Evolutionary conservation across 1,140 invertebrate species (phyloP).

Genomic region (Aphaenogaster floridana): DNA sequence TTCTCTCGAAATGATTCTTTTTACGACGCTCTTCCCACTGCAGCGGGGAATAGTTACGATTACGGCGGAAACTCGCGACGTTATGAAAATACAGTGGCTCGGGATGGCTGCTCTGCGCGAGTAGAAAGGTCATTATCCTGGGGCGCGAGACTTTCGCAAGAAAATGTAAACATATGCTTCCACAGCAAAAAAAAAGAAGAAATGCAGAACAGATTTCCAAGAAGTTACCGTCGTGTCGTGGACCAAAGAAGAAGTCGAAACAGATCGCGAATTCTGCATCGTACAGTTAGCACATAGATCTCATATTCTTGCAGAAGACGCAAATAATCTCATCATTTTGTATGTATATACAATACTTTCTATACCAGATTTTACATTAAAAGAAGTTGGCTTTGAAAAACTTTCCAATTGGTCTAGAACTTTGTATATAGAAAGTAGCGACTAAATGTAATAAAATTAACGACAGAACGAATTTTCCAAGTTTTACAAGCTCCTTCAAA

Average conservation of each 20-base stretch:
- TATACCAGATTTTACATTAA: background rate
- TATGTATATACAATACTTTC: background rate
- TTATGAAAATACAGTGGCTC: slow-evolving; percentile 63
- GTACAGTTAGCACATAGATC: background rate
- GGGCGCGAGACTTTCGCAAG: slow-evolving; percentile 34
- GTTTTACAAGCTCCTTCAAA: slow-evolving; percentile 3
- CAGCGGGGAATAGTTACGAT: slow-evolving; percentile 53
- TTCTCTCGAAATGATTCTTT: slow-evolving; percentile 66
- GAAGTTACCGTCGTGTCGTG: background rate
- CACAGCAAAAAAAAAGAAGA: background rate
- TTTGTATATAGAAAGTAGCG: background rate
- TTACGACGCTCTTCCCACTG: slow-evolving; percentile 45
- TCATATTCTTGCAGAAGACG: background rate
- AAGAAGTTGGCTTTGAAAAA: background rate
- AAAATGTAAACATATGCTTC: slow-evolving; percentile 61
- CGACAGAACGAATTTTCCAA: background rate
- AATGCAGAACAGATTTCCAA: slow-evolving; percentile 5
- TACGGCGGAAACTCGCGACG: slow-evolving; percentile 60
- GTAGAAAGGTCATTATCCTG: slow-evolving; percentile 53
- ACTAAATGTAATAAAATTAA: slow-evolving; percentile 15
- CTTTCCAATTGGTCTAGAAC: slow-evolving; percentile 1
- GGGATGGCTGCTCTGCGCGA: slow-evolving; percentile 37
- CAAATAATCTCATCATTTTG: background rate
- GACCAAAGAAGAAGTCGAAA: background rate
- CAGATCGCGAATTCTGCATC: background rate